Base-by-base conservation (phyloP, 2,797 vertebrate species). In the Scolopax rusticola region DNA sequence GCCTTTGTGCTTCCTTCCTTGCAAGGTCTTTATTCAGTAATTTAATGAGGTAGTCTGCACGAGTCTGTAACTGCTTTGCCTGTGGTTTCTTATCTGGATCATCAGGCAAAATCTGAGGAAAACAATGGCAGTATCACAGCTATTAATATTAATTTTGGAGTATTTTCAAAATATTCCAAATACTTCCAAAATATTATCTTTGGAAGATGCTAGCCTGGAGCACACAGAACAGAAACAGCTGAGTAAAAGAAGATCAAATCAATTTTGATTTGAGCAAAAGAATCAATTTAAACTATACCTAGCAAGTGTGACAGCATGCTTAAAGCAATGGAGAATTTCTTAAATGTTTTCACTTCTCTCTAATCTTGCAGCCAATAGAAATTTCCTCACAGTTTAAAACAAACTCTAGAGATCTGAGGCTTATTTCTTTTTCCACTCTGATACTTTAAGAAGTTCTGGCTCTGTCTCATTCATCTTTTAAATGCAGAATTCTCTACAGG, bases 31-130 rank as follows among this genome's bases (percentile, higher is more conserved):
- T 99, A 98, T 98, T 99, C 69, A 99, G 98, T 97, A 99, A 98
- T 98, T 99, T 99, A 98, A 99, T 99, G 99, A 99, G 99, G 99
- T 99, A 99, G 98, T 99, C 99, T 75, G 99, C 99, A 98, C 99
- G 98, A 25, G 99, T 99, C 98, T 99, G 99, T 43, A 99, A 98
- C 96, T 99, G 99, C 95, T 99, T 99, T 27, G 99, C 99, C 98
- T 99, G 99, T 56, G 99, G 99, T 95, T 99, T 99, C 97, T 99
- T 99, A 98, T 99, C 99, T 63, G 99, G 99, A 97, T 99, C 99
- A 80, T 99, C 99, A 92, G 99, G 99, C 82, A 99, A 98, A 96
- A 99, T 99, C 99, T 99, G 97, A 94, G 93, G 73, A 89, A 43
- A 85, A 80, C 91, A 94, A 86, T 32, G 75, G 47, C 2, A 83